These are phyloP conservation scores for Oxyura jamaicensis DNA, from an alignment of 2,113 vertebrate genomes.

Conservation along the genomic window DNA sequence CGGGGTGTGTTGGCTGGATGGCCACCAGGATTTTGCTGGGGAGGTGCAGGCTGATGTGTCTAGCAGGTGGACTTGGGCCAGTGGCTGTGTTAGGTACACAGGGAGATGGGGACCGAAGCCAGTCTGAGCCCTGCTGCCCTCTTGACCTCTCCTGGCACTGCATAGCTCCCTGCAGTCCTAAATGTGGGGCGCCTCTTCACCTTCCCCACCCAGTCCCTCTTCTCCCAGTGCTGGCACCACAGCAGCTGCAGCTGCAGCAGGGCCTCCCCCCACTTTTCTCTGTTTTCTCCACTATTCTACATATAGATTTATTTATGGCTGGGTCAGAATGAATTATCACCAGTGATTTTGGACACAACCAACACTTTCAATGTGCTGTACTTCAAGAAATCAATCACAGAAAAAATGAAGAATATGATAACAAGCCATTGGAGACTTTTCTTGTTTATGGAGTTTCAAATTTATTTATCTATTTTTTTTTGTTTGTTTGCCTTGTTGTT, in stretches of 20 bases:
- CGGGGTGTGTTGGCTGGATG: not conserved
- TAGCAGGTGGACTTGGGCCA: not conserved
- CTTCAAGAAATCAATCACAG: not conserved
- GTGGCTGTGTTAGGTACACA: not conserved
- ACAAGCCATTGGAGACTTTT: not conserved
- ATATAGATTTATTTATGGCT: not conserved
- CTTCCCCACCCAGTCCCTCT: not conserved
- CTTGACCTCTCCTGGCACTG: rapidly evolving
- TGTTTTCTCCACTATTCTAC: not conserved
- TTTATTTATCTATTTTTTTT: not conserved
- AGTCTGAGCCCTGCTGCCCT: rapidly evolving
- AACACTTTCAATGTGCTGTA: not conserved
- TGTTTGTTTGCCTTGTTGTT: not conserved
- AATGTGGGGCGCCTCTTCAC: not conserved
- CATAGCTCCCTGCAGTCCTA: not conserved
- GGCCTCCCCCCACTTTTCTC: not conserved
- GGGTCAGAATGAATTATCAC: not conserved
- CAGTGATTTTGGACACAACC: not conserved
- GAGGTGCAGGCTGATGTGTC: not conserved
- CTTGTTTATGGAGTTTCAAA: not conserved
- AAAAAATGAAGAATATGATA: not conserved
- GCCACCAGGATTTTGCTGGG: not conserved
- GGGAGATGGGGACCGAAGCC: not conserved
- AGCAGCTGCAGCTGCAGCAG: not conserved
- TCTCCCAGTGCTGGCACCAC: not conserved